Evolutionary conservation across 1,140 invertebrate genomes (phyloP).

Genomic region (Sweltsa coloradensis): DNA sequence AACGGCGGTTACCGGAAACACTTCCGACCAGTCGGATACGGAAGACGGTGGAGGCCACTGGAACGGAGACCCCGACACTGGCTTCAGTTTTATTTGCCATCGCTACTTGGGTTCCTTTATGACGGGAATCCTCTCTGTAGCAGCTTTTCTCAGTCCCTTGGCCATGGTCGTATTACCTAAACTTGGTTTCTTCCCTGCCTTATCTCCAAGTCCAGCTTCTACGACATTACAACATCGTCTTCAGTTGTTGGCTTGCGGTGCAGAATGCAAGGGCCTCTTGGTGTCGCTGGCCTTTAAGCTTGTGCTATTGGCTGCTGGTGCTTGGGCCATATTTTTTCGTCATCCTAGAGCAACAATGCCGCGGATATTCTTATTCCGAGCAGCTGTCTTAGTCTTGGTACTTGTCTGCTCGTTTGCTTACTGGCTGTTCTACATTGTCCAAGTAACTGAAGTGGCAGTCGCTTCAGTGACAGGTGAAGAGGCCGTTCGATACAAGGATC

Average conservation of each 20-base stretch:
- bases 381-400: conserved; percentile 77
- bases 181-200: conserved; percentile 60
- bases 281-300: conserved; percentile 82
- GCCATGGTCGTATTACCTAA: conserved; percentile 90
- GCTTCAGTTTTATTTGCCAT: conserved; percentile 59
- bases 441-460: conserved; percentile 68
- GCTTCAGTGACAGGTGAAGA: conserved; percentile 64
- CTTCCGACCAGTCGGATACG: conserved; percentile 87
- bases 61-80: conserved; percentile 58
- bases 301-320: conserved; percentile 82
- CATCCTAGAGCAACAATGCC: conserved; percentile 78
- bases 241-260: conserved; percentile 54
- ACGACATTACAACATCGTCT: conserved; percentile 40
- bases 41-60: conserved; percentile 70
- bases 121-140: conserved; percentile 59
- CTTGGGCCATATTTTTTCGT: conserved; percentile 79
- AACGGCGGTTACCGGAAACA: conserved; percentile 92
- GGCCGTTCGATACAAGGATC: conserved; percentile 64
- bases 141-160: conserved; percentile 82
- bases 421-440: conserved; percentile 94
- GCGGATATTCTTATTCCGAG: conserved; percentile 81
- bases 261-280: conserved; percentile 81
- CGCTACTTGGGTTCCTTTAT: conserved; percentile 67
- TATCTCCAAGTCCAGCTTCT: conserved; percentile 34
- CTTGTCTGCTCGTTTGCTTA: conserved; percentile 88